Evolutionary conservation across 2,797 vertebrate genomes (phyloP), one percentile per base, ranked within the genome.

Genomic region (Adelosebastes latens): DNA sequence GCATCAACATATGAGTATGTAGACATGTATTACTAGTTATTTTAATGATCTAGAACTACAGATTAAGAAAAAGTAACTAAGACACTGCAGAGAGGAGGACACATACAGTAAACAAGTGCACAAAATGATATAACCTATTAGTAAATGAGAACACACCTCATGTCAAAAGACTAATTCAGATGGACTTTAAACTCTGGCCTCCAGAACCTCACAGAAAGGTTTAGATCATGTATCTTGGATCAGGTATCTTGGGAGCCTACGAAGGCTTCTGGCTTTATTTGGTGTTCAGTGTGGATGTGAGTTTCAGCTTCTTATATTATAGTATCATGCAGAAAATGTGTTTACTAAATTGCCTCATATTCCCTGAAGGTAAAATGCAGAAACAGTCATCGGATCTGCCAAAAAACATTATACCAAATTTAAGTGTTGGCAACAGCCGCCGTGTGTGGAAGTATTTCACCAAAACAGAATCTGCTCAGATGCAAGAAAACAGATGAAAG

Each of bases 111-210:
- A 4, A 49, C 25, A 61, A 49, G 20, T 66, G 53, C n/a, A 46
- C 53, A 59, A 31, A 25, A 42, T 42, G 2, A 22, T 49, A 66
- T 46, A 18, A 27, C 24, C 36, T 42, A 42, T 20, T 65, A 10
- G 39, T 66, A 20, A 22, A 60, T 22, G 24, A 34, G 22, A 60
- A 52, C 14, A 36, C 7, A 14, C 32, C 22, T 74, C 2, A 29
- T 58, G 32, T 65, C 34, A 39, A 27, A 24, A 71, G 53, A 46
- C 13, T 22, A 36, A 29, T 55, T 52, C 16, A 52, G 31, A 53
- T 60, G 49, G 61, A 68, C 62, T 27, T 80, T 25, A 63, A 75
- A 63, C 72, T 60, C 39, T 67, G 70, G 24, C 10, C 13, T 25
- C 61, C 12, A 25, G n/a, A 70, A 18, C 32, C 67, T 22, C 22